Base-by-base conservation (phyloP, 2,888 invertebrate genomes). In the Drosophila merina region DNA sequence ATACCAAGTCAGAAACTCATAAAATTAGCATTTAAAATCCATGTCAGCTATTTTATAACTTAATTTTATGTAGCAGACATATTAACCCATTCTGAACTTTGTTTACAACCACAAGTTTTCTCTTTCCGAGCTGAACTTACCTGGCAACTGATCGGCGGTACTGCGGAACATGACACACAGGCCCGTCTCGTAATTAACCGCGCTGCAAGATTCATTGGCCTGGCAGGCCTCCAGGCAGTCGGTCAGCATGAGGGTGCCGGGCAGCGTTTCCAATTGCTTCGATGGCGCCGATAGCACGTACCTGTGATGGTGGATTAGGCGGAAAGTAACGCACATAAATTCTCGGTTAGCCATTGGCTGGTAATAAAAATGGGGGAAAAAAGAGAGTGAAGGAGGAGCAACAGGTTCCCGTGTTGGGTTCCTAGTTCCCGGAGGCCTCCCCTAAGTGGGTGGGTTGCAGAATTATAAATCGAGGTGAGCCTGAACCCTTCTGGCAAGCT, bases 111-210 rank as follows among this genome's bases (percentile, higher is more conserved):
- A 10, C 8, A 0, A 36, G 9, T 45, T 60, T 58, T 47, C 58
- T 38, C 10, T 28, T 44, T 31, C 44, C 44, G 33, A 40, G 9
- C 40, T 28, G 6, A 7, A 78, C 84, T 94, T 93, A 97, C 97
- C 97, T 92, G 97, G 97, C 91, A 96, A 93, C 92, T 95, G 95
- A 92, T 97, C 96, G 80, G 97, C 96, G 92, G 96, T 96, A 56
- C 97, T 96, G 91, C 96, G 95, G 94, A 97, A 97, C 77, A 97
- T 94, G 81, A 97, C 97, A 92, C 97, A 97, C 55, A 97, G 94
- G 75, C 97, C 97, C 67, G 97, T 97, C 93, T 97, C 97, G 93
- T 97, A 97, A 94, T 97, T 97, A 93, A 97, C 96, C 80, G 97
- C 95, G 90, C 95, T 95, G 92, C 97, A 97, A 89, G 96, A 95